Conservation (phyloP, 2,113 vertebrate genomes). For the Nettapus auritus region DNA sequence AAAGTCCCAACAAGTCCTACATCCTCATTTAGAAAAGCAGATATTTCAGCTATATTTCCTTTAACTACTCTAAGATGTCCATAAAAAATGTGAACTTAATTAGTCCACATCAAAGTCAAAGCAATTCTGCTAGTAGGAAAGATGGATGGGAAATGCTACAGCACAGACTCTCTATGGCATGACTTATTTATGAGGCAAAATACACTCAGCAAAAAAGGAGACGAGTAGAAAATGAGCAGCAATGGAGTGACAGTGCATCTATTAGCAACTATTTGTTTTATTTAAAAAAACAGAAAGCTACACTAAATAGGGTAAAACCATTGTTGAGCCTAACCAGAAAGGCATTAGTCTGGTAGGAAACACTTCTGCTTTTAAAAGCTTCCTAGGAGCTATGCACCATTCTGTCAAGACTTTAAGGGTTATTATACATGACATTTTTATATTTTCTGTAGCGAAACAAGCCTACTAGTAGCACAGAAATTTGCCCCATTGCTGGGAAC, state of each 20-base stretch:
- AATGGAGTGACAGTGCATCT: neutral
- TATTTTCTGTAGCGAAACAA: neutral
- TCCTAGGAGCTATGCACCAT: neutral
- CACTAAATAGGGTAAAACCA: neutral
- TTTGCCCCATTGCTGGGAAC: neutral
- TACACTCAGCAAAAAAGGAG: neutral
- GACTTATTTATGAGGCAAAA: slow-evolving; percentile 16
- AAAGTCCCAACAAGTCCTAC: neutral
- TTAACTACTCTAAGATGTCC: neutral
- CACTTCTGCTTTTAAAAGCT: neutral
- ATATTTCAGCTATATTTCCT: neutral
- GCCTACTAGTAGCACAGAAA: neutral
- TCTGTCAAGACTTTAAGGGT: neutral
- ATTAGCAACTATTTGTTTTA: neutral
- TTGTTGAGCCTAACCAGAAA: neutral
- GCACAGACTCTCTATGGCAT: neutral
- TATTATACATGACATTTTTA: neutral
- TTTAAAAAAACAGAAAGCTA: neutral
- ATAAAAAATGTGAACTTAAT: slow-evolving; percentile 40
- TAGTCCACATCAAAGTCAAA: slow-evolving; percentile 51
- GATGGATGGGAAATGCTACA: neutral
- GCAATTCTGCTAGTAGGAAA: neutral
- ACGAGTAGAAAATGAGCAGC: neutral
- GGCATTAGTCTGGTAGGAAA: neutral
- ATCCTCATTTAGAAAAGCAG: slow-evolving; percentile 30